Base-by-base conservation (phyloP, 2,113 vertebrate species). In the Syngnathus typhle region DNA sequence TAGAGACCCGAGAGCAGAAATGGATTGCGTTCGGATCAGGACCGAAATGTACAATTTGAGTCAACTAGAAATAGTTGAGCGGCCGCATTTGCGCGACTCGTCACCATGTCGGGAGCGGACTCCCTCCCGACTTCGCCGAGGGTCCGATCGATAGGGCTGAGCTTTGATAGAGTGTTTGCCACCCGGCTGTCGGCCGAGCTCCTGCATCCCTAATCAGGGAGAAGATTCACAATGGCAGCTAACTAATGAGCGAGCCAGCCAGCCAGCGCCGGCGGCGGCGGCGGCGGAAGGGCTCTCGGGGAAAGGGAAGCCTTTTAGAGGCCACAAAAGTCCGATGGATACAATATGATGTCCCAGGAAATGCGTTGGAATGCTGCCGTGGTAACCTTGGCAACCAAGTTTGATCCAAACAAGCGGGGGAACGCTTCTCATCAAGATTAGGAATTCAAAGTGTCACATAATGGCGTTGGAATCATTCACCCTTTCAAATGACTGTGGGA, bases 81-180 rank as follows among this genome's bases (percentile, higher is more conserved):
- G 66, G 54, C 90, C 89, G 89, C 88, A 88, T 92, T 88, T 88
- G 74, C 82, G 83, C 58, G 36, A 71, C 68, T 39, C 67, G 44
- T 74, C 73, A 51, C 76, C 39, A 44, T 74, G 72, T 60, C 56
- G 68, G 6, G 68, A 70, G 21, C 68, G 70, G 7, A 62, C n/a
- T 21, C 58, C 67, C 1, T 80, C 81, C 72, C 1, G 79, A 21
- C 21, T 77, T 67, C 72, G 69, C 75, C 54, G 79, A 67, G 71
- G 52, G 73, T 65, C 7, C 44, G 44, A 84, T 89, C 88, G 21
- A 87, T 87, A 64, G 72, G 70, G 65, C 64, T 37, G 65, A 32
- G 71, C 60, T 71, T 78, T 80, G 75, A 81, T 76, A 74, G 77
- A 82, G 72, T 83, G 81, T 84, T 72, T 73, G 83, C 73, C 80